Percentiles rank a stretch among this genome's conserved stretches.
These are phyloP conservation scores for Schlechtendalia chinensis DNA, from an alignment of 1,140 invertebrate genomes.

Conservation along the genomic window DNA sequence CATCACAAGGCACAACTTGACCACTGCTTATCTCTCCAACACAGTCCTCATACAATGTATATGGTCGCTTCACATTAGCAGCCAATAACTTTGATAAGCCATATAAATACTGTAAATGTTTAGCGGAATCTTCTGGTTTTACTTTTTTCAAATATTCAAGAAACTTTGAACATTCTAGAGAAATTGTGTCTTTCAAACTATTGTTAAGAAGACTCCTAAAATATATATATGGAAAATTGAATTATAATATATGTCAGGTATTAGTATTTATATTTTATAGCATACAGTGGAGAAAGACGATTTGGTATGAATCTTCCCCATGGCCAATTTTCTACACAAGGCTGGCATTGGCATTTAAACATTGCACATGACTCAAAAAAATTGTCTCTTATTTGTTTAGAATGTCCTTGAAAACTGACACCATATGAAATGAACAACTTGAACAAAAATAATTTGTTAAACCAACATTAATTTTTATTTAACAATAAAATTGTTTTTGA, in stretches of 20 bases:
- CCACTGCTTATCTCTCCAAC: not conserved
- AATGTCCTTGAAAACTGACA: not conserved
- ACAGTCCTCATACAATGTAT: not conserved
- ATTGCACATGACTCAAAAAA: not conserved
- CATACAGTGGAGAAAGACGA: not conserved
- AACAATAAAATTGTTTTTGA: too few species aligned
- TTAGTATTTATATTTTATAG: too few species aligned
- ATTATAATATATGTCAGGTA: too few species aligned
- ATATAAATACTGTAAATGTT: not conserved
- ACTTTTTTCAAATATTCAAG: not conserved
- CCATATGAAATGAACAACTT: conserved; percentile 9
- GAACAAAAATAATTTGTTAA: not conserved
- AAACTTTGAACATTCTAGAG: not conserved
- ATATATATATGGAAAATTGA: too few species aligned
- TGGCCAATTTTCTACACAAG: conserved; percentile 18
- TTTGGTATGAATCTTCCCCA: not conserved
- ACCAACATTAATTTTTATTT: too few species aligned
- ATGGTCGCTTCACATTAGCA: not conserved
- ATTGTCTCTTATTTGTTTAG: not conserved
- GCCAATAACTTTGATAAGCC: not conserved
- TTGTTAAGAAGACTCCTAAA: too few species aligned
- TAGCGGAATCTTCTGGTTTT: not conserved
- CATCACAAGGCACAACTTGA: not conserved
- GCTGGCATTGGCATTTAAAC: not conserved
- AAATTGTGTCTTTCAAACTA: not conserved